phyloP scores from a whole-genome alignment of 2,113 vertebrate genomes.

The Myrmecophaga tridactyla region DNA sequence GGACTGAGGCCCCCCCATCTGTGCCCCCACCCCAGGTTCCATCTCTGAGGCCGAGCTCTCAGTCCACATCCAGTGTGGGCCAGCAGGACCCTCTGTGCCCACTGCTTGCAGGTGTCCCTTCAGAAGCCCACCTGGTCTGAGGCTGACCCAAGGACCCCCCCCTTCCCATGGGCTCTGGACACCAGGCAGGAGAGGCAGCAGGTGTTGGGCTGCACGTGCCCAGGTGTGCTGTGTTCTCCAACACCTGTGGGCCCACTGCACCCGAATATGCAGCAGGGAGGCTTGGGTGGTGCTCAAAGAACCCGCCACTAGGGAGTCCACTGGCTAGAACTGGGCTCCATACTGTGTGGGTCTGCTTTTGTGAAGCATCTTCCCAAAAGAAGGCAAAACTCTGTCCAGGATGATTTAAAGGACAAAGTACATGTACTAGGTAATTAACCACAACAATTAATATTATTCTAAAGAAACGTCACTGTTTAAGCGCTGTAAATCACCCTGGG shows the following conservation, averaged over 20 bases:
- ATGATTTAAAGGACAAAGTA: not conserved
- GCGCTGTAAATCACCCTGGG: not conserved
- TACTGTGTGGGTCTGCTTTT: not conserved
- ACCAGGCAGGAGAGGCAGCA: not conserved
- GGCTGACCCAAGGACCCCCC: not conserved
- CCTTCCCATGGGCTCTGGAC: not conserved
- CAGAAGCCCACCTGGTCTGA: not conserved
- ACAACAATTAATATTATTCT: not conserved
- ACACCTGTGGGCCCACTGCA: fast-evolving
- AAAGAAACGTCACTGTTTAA: not conserved
- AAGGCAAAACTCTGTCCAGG: not conserved
- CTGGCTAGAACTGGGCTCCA: fast-evolving
- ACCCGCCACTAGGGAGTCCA: not conserved
- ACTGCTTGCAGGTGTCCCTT: not conserved
- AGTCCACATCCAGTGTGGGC: not conserved
- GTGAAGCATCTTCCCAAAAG: not conserved
- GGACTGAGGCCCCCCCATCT: fast-evolving
- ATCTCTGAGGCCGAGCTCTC: not conserved
- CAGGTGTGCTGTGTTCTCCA: not conserved
- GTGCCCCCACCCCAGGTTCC: not conserved
- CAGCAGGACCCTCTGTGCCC: not conserved
- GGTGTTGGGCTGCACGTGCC: fast-evolving
- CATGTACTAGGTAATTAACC: not conserved
- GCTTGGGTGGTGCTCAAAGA: not conserved
- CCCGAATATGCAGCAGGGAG: not conserved